Evolutionary conservation across 2,888 invertebrate species (phyloP), one percentile per base, ranked within the genome.

Genomic region (Aproaerema taeniolella): DNA sequence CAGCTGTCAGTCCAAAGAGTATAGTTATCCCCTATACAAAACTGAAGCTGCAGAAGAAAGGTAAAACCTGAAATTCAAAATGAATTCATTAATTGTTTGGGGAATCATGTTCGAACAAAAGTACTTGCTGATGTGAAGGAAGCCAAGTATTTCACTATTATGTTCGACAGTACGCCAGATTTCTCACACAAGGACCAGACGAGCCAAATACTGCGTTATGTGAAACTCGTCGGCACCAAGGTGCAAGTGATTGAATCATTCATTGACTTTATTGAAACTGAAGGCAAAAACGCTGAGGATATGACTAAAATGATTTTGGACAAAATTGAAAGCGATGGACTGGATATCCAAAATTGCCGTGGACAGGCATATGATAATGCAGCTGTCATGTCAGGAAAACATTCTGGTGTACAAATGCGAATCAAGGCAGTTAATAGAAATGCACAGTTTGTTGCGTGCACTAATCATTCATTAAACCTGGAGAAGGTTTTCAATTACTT

Each of bases 51-150:
- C n/a, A n/a, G n/a, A n/a, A n/a, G n/a, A n/a, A n/a, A n/a, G n/a
- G n/a, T n/a, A n/a, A n/a, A n/a, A n/a, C 43, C 43, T 17, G 17
- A 43, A 30, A 43, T 35, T 31, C 43, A 43, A 31, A 43, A 43
- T 30, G 43, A 43, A 31, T 25, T 43, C 12, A 11, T 43, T 26
- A 30, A 43, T 36, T 30, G 39, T 34, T 31, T 42, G 8, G 39
- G 34, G 1, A 29, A 31, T 7, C 32, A 42, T 29, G 38, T 42
- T 28, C 26, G 37, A 38, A 32, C 25, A 38, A 37, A 34, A 39
- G 26, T 26, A 13, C 15, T 35, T 15, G 35, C 26, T 25, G 32
- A 38, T 0, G 24, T 42, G 33, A 20, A 24, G 15, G 35, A 33
- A 5, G 39, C 43, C 5, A 43, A 43, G 39, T 43, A 43, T 30